A percentile compares a stretch with the other conserved stretches of the same genome.
Evolutionary conservation across 2,797 vertebrate genomes (phyloP).

Genomic region (Sternotherus odoratus): DNA sequence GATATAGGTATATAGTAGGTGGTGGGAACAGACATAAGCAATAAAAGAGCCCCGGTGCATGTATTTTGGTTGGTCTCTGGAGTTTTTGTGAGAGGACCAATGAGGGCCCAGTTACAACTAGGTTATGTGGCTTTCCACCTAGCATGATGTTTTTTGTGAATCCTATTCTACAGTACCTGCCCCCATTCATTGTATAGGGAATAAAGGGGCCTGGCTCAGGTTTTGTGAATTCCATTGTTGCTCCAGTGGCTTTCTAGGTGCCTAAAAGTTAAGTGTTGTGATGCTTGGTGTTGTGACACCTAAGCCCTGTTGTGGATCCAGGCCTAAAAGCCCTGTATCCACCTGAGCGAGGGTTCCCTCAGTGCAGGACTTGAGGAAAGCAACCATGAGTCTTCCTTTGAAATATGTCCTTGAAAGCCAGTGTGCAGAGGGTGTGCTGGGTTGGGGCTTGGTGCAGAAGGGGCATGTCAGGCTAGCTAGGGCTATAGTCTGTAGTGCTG

Average conservation of each 20-base stretch:
- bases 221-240: background rate
- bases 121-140: background rate
- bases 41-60: too few species aligned
- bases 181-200: background rate
- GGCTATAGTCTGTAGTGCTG: background rate
- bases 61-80: too few species aligned
- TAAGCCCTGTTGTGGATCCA: background rate
- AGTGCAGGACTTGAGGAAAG: background rate
- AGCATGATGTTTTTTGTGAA: background rate
- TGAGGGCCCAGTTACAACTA: background rate
- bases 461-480: background rate
- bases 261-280: background rate
- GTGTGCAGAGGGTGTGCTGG: fast-evolving
- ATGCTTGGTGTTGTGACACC: background rate
- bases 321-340: fast-evolving
- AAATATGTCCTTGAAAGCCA: background rate
- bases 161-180: background rate
- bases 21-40: too few species aligned
- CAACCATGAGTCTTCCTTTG: fast-evolving
- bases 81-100: too few species aligned
- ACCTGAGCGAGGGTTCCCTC: background rate
- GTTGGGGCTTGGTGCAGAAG: background rate
- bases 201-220: background rate
- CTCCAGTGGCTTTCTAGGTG: background rate
- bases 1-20: too few species aligned